Evolutionary conservation across 2,113 vertebrate genomes (phyloP).

Genomic region (Piprites chloris): DNA sequence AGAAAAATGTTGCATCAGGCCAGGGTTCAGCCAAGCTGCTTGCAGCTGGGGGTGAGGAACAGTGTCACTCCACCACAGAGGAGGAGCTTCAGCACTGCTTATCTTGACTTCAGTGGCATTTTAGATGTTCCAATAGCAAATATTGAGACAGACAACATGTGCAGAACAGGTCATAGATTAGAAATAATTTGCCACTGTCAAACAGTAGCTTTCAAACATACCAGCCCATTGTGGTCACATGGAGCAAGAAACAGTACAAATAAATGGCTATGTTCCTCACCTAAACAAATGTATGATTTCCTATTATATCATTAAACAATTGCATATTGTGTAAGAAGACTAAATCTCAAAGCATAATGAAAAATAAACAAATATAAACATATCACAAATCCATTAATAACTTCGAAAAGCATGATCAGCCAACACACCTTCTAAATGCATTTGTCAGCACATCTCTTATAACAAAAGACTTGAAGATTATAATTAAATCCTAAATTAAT

Average conservation of each 20-base stretch:
- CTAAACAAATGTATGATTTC: not conserved
- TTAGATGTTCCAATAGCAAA: not conserved
- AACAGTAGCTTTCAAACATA: not conserved
- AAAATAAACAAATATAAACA: not conserved
- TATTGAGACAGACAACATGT: not conserved
- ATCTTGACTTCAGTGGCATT: not conserved
- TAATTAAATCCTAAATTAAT: not conserved
- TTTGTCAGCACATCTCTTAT: not conserved
- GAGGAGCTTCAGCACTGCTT: not conserved
- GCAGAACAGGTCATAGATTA: not conserved
- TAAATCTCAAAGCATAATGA: not conserved
- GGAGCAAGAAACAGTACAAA: not conserved
- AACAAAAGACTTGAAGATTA: not conserved
- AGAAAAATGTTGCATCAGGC: not conserved
- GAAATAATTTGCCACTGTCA: not conserved
- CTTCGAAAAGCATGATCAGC: not conserved
- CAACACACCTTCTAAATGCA: not conserved
- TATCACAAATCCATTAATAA: not conserved
- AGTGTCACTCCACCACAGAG: fast-evolving
- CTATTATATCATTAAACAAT: not conserved
- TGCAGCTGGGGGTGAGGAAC: not conserved
- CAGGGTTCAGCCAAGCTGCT: not conserved
- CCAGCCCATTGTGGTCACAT: not conserved
- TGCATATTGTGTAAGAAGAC: not conserved
- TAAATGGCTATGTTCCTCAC: not conserved